Conservation (phyloP, 2,888 invertebrate genomes). For the Notodonta ziczac region DNA sequence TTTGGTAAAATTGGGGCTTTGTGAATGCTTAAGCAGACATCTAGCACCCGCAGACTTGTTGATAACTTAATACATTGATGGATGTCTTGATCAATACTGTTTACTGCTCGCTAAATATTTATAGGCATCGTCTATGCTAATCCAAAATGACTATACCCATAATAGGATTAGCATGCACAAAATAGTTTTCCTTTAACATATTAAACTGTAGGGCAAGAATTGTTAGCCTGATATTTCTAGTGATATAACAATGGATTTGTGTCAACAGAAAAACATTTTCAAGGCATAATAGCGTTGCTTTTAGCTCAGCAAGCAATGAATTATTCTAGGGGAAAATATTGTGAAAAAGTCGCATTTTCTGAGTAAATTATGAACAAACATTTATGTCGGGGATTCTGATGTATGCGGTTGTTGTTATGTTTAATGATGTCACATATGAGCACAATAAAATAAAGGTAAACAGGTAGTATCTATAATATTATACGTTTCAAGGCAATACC, state of each 20-base stretch:
- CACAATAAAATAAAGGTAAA: no score
- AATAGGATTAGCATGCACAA: background rate
- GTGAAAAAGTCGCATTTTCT: background rate
- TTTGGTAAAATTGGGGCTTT: slow-evolving; percentile 37
- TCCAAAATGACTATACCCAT: background rate
- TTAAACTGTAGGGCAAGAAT: background rate
- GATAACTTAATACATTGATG: background rate
- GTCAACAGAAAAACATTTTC: background rate
- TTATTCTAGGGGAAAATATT: background rate
- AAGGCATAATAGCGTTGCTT: background rate
- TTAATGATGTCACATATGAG: no score
- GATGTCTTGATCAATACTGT: background rate
- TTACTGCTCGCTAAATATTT: background rate
- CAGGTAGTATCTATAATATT: no score
- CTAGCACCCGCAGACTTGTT: slow-evolving; percentile 9
- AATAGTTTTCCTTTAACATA: background rate
- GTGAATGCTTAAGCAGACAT: slow-evolving; percentile 26
- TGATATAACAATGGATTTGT: background rate
- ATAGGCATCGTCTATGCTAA: background rate
- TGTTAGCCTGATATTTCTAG: background rate
- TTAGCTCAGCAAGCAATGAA: background rate
- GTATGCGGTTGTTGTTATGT: background rate
- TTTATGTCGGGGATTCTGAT: background rate
- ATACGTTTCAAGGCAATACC: no score
- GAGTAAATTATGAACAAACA: background rate